phyloP scores from a whole-genome alignment of 2,113 vertebrate genomes.

The Delphinapterus leucas region DNA sequence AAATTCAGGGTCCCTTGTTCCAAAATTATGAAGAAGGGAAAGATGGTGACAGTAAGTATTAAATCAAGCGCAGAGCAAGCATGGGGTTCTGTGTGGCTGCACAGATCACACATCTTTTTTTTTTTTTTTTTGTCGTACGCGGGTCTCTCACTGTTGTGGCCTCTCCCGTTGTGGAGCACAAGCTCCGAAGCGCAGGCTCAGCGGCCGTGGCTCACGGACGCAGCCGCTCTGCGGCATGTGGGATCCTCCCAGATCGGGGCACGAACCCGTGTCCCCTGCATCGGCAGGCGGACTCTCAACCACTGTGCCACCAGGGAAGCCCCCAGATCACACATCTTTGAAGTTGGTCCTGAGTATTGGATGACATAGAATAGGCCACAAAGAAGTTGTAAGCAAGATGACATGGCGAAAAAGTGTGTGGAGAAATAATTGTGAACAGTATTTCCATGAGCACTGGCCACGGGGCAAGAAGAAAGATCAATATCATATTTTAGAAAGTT shows the following conservation, averaged over 20 bases:
- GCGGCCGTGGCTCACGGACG: too few relatives aligned
- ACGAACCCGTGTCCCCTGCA: too few relatives aligned
- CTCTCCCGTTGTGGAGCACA: too few relatives aligned
- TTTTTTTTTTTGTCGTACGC: too few relatives aligned
- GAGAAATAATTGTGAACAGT: background rate
- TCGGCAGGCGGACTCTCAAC: too few relatives aligned
- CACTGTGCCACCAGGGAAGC: too few relatives aligned
- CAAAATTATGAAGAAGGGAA: background rate
- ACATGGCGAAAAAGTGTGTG: background rate
- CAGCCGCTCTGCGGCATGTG: too few relatives aligned
- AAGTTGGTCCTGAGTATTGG: background rate
- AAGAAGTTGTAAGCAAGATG: background rate
- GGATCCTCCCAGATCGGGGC: too few relatives aligned
- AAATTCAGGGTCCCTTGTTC: background rate
- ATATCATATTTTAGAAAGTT: background rate
- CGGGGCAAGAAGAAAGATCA: background rate
- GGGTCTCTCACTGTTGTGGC: too few relatives aligned
- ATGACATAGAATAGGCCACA: background rate
- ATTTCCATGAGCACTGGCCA: background rate
- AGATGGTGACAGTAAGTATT: background rate
- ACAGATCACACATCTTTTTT: background rate
- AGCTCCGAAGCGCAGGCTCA: too few relatives aligned
- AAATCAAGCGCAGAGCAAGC: background rate
- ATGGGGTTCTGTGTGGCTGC: background rate
- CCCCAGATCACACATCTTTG: rapidly evolving